A percentile compares a stretch with the other conserved stretches of the same genome.
phyloP scores from a whole-genome alignment of 2,888 invertebrate genomes.

The Epinotia brunnichana region DNA sequence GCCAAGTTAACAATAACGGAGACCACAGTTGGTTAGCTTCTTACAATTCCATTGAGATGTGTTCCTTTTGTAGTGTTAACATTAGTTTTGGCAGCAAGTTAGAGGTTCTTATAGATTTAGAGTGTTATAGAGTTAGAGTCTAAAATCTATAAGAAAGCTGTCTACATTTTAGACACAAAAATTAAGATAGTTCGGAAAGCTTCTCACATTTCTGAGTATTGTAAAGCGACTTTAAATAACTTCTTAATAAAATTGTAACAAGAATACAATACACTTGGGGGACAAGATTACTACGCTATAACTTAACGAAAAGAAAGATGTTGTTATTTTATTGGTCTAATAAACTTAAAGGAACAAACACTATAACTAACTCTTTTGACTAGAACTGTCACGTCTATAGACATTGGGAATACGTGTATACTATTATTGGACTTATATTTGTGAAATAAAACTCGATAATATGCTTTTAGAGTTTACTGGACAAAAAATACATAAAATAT shows the following conservation, averaged over 20 bases:
- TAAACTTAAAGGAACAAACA: neutral
- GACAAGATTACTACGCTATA: neutral
- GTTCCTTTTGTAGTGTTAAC: constrained; percentile 1
- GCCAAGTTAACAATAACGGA: constrained; percentile 26
- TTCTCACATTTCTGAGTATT: too few relatives aligned
- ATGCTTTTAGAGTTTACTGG: too few relatives aligned
- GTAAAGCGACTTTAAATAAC: too few relatives aligned
- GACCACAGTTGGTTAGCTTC: constrained; percentile 2
- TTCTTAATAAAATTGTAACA: neutral
- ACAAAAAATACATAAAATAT: too few relatives aligned
- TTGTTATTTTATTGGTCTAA: neutral
- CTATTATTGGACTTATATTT: too few relatives aligned
- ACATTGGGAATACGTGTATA: too few relatives aligned
- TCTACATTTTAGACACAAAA: too few relatives aligned
- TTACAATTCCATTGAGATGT: neutral
- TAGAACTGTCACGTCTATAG: neutral
- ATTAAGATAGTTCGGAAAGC: too few relatives aligned
- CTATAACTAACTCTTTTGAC: neutral
- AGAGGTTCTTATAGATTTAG: neutral
- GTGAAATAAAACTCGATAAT: too few relatives aligned
- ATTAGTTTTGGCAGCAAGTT: neutral
- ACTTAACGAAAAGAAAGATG: neutral
- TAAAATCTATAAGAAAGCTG: too few relatives aligned
- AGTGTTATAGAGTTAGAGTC: too few relatives aligned
- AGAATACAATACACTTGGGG: neutral